phyloP scores from a whole-genome alignment of 2,888 invertebrate species.

The Limnephilus lunatus region DNA sequence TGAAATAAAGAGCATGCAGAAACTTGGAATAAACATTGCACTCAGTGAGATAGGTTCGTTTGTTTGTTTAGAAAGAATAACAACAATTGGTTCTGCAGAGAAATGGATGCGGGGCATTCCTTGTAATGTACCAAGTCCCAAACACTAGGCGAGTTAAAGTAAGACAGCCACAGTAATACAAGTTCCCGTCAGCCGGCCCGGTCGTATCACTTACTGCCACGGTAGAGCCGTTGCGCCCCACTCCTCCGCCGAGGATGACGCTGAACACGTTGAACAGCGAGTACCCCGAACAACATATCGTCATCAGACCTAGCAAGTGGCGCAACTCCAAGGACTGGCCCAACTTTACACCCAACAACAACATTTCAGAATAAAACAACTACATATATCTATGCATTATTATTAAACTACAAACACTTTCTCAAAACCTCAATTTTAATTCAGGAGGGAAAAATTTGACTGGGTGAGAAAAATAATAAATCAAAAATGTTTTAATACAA shows the following conservation, averaged over 20 bases:
- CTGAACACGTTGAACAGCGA: conserved; percentile 85
- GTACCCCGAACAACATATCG: conserved; percentile 84
- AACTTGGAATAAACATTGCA: conserved; percentile 21
- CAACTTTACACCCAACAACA: conserved; percentile 68
- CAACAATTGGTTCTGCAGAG: conserved; percentile 44
- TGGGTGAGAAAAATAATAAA: neutral
- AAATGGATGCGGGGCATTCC: conserved; percentile 52
- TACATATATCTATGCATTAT: neutral
- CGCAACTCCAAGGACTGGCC: conserved; percentile 82
- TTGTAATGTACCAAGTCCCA: conserved; percentile 46
- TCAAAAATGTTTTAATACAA: neutral
- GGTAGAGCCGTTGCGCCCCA: conserved; percentile 99
- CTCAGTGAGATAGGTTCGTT: conserved; percentile 6
- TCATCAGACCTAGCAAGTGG: conserved; percentile 86
- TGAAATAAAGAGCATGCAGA: neutral
- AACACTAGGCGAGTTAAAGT: conserved; percentile 30
- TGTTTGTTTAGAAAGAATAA: conserved; percentile 40
- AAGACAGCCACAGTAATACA: conserved; percentile 43
- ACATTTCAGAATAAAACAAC: neutral
- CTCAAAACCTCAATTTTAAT: neutral
- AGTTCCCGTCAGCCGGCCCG: neutral
- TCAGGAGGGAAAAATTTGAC: neutral
- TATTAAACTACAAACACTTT: neutral
- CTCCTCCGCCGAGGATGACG: conserved; percentile 92
- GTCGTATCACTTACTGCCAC: conserved; percentile 89